These are phyloP conservation scores for Stenopsyche tienmushanensis DNA, from an alignment of 1,140 invertebrate genomes.

Conservation along the genomic window DNA sequence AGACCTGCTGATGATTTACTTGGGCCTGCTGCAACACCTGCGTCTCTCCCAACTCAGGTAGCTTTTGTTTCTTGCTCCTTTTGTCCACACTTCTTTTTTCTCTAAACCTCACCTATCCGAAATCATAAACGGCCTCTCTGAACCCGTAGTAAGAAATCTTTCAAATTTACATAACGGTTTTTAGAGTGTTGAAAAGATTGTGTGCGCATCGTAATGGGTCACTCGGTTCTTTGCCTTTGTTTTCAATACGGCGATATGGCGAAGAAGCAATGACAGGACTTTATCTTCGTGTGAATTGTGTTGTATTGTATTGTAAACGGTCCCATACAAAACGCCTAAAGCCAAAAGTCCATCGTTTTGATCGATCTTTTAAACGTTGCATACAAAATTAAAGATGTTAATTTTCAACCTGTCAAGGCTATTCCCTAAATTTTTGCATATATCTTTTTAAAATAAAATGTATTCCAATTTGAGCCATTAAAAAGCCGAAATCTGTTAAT, in stretches of 20 bases:
- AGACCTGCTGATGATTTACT: conserved; percentile 26
- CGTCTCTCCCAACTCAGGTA: conserved; percentile 27
- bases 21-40: conserved; percentile 15
- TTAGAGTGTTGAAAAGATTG: not conserved
- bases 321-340: no score
- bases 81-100: conserved; percentile 7
- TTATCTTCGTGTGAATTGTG: no score
- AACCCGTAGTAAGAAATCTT: not conserved
- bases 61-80: conserved; percentile 29
- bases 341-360: no score
- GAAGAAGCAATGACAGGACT: no score
- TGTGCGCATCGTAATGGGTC: not conserved
- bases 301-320: no score
- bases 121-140: not conserved
- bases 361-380: no score
- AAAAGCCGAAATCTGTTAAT: no score
- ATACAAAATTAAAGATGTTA: no score
- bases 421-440: no score
- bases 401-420: no score
- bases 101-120: not conserved
- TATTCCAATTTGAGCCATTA: no score
- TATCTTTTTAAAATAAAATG: no score
- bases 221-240: not conserved
- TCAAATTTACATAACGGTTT: conserved; percentile 29
- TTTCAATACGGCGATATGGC: not conserved